Evolutionary conservation across 2,888 invertebrate genomes (phyloP), one percentile per base, ranked within the genome.

Genomic region (Drosophila lutescens): DNA sequence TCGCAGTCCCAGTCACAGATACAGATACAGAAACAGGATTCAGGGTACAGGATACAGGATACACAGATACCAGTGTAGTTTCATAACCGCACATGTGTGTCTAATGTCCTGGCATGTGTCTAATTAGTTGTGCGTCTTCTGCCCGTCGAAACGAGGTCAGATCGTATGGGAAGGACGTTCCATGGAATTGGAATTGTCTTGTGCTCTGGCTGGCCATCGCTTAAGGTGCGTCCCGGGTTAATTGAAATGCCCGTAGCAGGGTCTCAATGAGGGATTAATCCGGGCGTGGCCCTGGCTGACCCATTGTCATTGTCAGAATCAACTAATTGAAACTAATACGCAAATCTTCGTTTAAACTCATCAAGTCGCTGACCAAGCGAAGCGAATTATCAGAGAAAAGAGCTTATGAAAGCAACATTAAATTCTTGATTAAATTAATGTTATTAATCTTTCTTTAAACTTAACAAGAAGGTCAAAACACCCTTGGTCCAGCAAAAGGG

Each of bases 51-150:
- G 59, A 4, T n/a, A n/a, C n/a, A n/a, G n/a, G n/a, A n/a, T 26
- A 15, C 32, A 20, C 32, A 13, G 51, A 46, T 60, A 76, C 66
- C 30, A 47, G 17, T 32, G 23, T 20, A 47, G 40, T 70, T 70
- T 75, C 76, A 80, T 60, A 67, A 65, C 60, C 83, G 73, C 82
- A 81, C 61, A 74, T 80, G 82, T 75, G 63, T 49, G 49, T 47
- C 60, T 72, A 44, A 71, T 67, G 58, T 65, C 47, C 61, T 80
- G 84, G 77, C 84, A 79, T 84, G 84, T 82, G 86, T 86, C 88
- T 82, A 88, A 86, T 88, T 87, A 89, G 89, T 77, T 87, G 82
- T 89, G 86, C 86, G 80, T 86, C 86, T 82, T 80, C 71, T 58
- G 51, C 30, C 51, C 30, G 71, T 69, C 78, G 40, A 74, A 78